Conservation (phyloP, 1,140 invertebrate species). For the Tetragnatha versicolor region DNA sequence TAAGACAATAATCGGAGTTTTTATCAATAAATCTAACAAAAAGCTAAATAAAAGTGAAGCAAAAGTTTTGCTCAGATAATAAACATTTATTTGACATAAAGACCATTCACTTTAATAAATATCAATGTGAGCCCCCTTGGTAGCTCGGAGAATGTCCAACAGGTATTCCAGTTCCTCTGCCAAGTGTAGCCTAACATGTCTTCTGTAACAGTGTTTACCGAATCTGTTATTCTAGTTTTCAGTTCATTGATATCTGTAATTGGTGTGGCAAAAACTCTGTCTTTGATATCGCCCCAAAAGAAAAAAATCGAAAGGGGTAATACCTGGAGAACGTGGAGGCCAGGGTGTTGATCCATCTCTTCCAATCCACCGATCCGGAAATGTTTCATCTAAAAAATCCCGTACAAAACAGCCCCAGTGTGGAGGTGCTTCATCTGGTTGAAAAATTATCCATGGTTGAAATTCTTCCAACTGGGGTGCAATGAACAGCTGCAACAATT, state of each 20-base stretch:
- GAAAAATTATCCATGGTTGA: neutral
- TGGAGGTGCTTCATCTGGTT: constrained; percentile 45
- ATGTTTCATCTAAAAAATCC: constrained; percentile 10
- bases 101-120: neutral
- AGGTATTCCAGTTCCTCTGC: too few species aligned
- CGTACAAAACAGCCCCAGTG: neutral
- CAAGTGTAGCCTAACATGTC: neutral
- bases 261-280: neutral
- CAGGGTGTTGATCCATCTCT: constrained; percentile 12
- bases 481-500: constrained; percentile 16
- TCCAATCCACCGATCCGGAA: constrained; percentile 30
- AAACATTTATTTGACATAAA: too few species aligned
- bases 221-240: neutral
- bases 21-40: too few species aligned
- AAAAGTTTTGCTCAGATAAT: too few species aligned
- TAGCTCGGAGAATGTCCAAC: neutral
- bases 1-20: too few species aligned
- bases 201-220: neutral
- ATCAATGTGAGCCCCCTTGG: neutral
- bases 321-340: constrained; percentile 7
- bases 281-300: constrained; percentile 15
- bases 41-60: too few species aligned
- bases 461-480: constrained; percentile 8
- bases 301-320: constrained; percentile 33
- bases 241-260: neutral